These are phyloP conservation scores for Poeciliopsis paucimaculata DNA, from an alignment of 2,797 vertebrate species.

Conservation along the genomic window DNA sequence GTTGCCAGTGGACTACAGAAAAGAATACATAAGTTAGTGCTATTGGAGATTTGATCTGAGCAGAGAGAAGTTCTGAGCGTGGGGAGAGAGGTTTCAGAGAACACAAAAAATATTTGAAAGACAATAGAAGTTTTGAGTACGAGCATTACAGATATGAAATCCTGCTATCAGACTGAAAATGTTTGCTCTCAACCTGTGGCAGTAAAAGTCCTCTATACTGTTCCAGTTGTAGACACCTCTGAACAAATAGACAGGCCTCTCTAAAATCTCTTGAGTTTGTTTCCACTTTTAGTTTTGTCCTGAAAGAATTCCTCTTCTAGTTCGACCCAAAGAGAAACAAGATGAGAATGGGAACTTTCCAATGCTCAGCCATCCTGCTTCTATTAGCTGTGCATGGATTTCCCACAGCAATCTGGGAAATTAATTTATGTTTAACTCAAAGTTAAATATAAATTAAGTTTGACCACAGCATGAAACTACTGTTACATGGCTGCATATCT, in stretches of 20 bases:
- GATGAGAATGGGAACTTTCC: neutral
- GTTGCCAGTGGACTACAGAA: too few species aligned
- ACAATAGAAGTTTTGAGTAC: too few species aligned
- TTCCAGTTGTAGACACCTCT: neutral
- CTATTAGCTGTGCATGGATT: neutral
- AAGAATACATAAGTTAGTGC: too few species aligned
- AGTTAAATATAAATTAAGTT: neutral
- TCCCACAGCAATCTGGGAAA: neutral
- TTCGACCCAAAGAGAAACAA: neutral
- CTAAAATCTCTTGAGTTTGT: neutral
- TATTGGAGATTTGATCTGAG: too few species aligned
- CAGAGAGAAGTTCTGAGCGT: too few species aligned
- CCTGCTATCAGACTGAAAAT: too few species aligned
- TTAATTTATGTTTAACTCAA: neutral
- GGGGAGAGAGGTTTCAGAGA: too few species aligned
- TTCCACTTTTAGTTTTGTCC: neutral
- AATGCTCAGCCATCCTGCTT: neutral
- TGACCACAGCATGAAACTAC: neutral
- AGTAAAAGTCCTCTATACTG: neutral
- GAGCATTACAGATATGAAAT: too few species aligned
- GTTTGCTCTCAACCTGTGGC: too few species aligned
- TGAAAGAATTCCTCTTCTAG: neutral
- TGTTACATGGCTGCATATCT: neutral
- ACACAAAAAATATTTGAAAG: too few species aligned
- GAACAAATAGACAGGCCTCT: neutral